These are phyloP conservation scores for Enhydra lutris DNA, from an alignment of 2,113 vertebrate species.

Conservation along the genomic window DNA sequence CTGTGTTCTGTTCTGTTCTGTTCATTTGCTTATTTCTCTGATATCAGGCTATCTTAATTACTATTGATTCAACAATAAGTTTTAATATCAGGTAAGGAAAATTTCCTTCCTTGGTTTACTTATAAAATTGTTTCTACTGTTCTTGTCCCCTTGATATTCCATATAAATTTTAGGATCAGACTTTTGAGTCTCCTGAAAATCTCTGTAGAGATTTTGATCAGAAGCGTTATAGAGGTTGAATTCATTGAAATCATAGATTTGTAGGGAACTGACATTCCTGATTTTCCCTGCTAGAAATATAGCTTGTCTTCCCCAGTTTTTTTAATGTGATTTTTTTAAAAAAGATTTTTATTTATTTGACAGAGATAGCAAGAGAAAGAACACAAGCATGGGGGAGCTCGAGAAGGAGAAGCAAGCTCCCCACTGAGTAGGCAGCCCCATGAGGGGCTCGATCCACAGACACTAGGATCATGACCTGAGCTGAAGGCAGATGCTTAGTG, in stretches of 20 bases:
- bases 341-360: neutral
- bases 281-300: neutral
- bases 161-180: neutral
- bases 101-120: neutral
- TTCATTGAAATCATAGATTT: neutral
- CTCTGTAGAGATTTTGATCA: neutral
- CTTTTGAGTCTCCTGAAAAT: neutral
- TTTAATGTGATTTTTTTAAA: no score
- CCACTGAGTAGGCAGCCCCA: no score
- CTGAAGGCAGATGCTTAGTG: no score
- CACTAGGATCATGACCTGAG: no score
- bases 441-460: no score
- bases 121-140: neutral
- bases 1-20: neutral
- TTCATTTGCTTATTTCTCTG: neutral
- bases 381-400: neutral
- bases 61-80: neutral
- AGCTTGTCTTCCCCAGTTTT: neutral
- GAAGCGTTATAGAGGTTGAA: neutral
- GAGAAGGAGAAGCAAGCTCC: no score
- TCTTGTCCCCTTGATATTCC: neutral
- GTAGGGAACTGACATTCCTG: neutral
- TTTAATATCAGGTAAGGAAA: neutral
- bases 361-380: neutral
- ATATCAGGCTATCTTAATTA: neutral